Percentiles rank a stretch among this genome's conserved stretches.
phyloP scores from a whole-genome alignment of 2,113 vertebrate genomes.

The Platysteira castanea region DNA sequence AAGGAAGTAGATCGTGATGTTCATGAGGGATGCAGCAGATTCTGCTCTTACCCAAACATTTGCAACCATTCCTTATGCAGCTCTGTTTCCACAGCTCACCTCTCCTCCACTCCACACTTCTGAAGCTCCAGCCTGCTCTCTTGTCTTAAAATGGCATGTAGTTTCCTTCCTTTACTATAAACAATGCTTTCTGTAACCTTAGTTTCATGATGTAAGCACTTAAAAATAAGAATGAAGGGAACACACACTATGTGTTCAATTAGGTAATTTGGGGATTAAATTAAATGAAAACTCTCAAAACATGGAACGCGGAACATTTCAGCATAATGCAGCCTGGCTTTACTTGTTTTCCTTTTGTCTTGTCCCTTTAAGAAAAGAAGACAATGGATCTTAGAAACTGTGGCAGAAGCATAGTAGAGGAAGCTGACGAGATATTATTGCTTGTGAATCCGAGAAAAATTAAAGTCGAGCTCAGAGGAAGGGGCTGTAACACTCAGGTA shows the following conservation, averaged over 20 bases:
- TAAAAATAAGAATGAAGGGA: constrained; percentile 43
- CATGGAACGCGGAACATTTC: background rate
- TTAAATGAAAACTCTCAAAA: background rate
- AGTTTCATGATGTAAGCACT: constrained; percentile 46
- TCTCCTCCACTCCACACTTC: background rate
- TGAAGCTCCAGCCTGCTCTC: background rate
- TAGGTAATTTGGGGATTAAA: constrained; percentile 23
- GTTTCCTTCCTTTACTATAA: constrained; percentile 59
- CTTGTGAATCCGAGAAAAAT: background rate
- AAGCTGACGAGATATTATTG: background rate
- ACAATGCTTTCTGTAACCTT: constrained; percentile 48
- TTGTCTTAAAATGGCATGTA: background rate
- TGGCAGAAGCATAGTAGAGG: background rate
- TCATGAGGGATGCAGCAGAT: background rate
- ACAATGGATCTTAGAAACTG: background rate
- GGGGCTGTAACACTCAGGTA: background rate
- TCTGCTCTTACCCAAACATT: background rate
- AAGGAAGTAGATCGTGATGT: rapidly evolving
- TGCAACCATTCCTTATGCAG: background rate
- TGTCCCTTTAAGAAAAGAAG: background rate
- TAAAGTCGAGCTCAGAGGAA: background rate
- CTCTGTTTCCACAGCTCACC: background rate
- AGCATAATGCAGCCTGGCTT: background rate
- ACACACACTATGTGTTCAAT: constrained; percentile 2
- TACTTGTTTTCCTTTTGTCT: background rate